Conservation (phyloP, 2,888 invertebrate genomes). For the Meandrusa payeni region DNA sequence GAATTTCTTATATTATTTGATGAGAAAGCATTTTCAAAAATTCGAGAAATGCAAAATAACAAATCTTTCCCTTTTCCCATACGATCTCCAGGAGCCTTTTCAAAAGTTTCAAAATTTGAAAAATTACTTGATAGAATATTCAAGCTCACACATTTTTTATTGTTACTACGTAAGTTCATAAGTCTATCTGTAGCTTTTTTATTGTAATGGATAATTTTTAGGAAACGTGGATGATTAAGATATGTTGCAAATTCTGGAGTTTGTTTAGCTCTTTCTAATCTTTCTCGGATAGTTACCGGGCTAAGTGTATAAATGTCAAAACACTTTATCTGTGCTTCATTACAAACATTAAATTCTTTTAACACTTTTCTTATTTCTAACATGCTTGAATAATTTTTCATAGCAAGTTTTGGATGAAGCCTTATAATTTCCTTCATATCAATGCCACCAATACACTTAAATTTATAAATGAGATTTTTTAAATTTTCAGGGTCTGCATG, state of each 20-base stretch:
- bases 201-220: slow-evolving; percentile 68
- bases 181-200: slow-evolving; percentile 60
- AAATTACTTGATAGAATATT: slow-evolving; percentile 67
- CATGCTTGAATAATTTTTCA: slow-evolving; percentile 50
- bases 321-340: slow-evolving; percentile 69
- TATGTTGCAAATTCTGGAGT: slow-evolving; percentile 66
- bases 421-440: slow-evolving; percentile 69
- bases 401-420: slow-evolving; percentile 62
- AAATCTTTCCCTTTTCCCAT: slow-evolving; percentile 69
- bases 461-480: slow-evolving; percentile 52
- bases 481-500: slow-evolving; percentile 69
- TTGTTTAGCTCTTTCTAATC: slow-evolving; percentile 53
- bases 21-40: slow-evolving; percentile 47
- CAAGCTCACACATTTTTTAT: slow-evolving; percentile 68
- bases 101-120: slow-evolving; percentile 59
- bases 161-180: slow-evolving; percentile 47
- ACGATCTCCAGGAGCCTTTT: slow-evolving; percentile 67
- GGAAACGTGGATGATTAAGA: slow-evolving; percentile 62
- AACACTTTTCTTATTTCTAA: slow-evolving; percentile 56
- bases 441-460: slow-evolving; percentile 60
- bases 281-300: slow-evolving; percentile 55
- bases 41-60: slow-evolving; percentile 58
- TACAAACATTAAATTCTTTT: slow-evolving; percentile 53
- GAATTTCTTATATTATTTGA: slow-evolving; percentile 43
- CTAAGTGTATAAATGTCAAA: slow-evolving; percentile 66